Percentiles rank a stretch among this genome's conserved stretches.
These are phyloP conservation scores for Ceuthmochares aereus DNA, from an alignment of 2,113 vertebrate species.

Conservation along the genomic window DNA sequence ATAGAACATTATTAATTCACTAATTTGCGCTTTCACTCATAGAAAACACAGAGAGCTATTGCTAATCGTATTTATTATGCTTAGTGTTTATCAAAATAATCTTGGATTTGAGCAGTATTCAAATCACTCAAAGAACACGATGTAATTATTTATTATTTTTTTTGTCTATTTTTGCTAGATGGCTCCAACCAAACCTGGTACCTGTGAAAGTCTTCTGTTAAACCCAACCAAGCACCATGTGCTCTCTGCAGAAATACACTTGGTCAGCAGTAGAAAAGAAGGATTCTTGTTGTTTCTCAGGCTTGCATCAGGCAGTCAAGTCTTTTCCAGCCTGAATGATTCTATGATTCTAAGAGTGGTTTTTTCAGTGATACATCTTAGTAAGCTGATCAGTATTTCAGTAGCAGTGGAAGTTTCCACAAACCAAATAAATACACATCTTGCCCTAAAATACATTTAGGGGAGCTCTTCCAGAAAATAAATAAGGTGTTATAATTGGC, in stretches of 20 bases:
- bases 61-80: background rate
- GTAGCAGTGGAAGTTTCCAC: background rate
- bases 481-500: background rate
- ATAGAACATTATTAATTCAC: background rate
- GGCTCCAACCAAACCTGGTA: background rate
- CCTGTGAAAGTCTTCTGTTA: background rate
- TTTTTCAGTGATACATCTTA: background rate
- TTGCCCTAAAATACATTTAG: background rate
- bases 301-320: background rate
- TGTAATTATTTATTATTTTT: background rate
- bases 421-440: background rate
- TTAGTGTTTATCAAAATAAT: background rate
- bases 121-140: background rate
- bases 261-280: background rate
- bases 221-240: accelerated
- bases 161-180: background rate
- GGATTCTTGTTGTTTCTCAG: background rate
- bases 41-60: background rate
- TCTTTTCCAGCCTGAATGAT: too few species aligned
- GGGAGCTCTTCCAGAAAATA: background rate
- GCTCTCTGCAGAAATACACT: background rate
- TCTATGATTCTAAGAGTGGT: background rate
- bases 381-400: background rate
- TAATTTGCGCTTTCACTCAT: background rate
- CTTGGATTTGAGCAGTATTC: background rate